Base-by-base conservation (phyloP, 2,113 vertebrate species). In the Andinoacara biseriatus region DNA sequence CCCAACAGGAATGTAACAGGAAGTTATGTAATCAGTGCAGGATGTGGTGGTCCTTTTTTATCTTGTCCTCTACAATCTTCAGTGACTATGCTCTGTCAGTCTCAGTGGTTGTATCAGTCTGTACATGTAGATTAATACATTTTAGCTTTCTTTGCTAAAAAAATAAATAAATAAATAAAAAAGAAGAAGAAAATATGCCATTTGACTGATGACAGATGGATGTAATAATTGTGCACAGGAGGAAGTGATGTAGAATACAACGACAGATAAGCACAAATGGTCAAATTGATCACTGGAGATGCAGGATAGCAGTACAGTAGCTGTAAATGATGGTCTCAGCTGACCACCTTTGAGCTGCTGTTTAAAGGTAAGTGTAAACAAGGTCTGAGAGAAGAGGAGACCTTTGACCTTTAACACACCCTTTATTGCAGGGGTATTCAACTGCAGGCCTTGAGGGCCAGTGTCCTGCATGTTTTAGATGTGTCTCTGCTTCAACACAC, bases 171-270 rank as follows among this genome's bases (percentile, higher is more conserved):
- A n/a, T n/a, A n/a, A n/a, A n/a, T n/a, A 13, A 5, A 15, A 5
- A 0, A 0, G 9, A 24, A 22, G 2, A 52, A 52, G 15, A 49
- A 17, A 49, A 46, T 14, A 9, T 11, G 40, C 46, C 26, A 26
- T 24, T 26, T 20, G 43, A 52, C 43, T 29, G 43, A 43, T 20
- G 65, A 52, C 15, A 18, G 11, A 13, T 52, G 43, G 65, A 69
- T 31, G 43, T 17, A 69, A 52, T 13, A 69, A 69, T 43, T 69
- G 63, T 67, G 63, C 63, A 26, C 43, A 49, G 38, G 43, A 52
- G 43, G 65, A 52, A 69, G 26, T 18, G 5, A 52, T 72, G 65
- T 52, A 13, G 17, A 72, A 49, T 17, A 11, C 31, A 72, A 72
- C 1, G 0, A 72, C 4, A 72, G 49, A 20, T 49, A 69, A 49